These are phyloP conservation scores for Dryoscopus gambensis DNA, from an alignment of 2,113 vertebrate genomes.

Conservation along the genomic window DNA sequence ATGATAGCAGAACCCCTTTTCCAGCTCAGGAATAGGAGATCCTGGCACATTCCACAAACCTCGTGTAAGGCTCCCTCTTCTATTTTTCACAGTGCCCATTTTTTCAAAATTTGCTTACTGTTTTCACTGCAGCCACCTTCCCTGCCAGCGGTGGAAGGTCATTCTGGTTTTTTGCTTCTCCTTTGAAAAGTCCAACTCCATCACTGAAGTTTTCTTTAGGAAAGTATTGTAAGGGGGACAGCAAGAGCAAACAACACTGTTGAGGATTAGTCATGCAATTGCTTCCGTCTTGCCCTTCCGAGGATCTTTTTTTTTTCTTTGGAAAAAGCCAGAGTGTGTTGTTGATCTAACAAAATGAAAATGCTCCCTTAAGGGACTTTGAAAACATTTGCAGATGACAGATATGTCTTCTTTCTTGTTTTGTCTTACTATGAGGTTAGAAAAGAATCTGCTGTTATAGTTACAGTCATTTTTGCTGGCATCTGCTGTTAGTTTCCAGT, in stretches of 20 bases:
- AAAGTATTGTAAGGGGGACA: not conserved
- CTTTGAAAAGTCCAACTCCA: not conserved
- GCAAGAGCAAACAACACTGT: not conserved
- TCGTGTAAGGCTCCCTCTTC: not conserved
- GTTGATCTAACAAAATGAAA: not conserved
- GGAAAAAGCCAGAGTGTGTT: not conserved
- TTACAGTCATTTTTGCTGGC: not conserved
- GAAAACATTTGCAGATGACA: not conserved
- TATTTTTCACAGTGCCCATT: not conserved
- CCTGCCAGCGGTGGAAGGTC: not conserved
- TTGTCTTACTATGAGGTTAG: not conserved
- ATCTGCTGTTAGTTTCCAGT: not conserved
- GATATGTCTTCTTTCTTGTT: not conserved
- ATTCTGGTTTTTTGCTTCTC: not conserved
- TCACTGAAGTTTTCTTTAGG: not conserved
- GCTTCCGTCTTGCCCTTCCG: not conserved
- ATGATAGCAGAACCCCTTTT: slow-evolving; percentile 74
- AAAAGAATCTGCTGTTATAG: not conserved
- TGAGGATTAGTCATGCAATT: not conserved
- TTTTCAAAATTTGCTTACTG: not conserved
- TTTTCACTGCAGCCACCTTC: not conserved
- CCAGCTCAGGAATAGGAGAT: slow-evolving; percentile 64
- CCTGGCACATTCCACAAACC: not conserved
- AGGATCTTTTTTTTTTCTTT: not conserved
- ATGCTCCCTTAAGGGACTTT: not conserved